Evolutionary conservation across 1,140 invertebrate species (phyloP), one percentile per base, ranked within the genome.

Genomic region (Aphelenchoides besseyi): DNA sequence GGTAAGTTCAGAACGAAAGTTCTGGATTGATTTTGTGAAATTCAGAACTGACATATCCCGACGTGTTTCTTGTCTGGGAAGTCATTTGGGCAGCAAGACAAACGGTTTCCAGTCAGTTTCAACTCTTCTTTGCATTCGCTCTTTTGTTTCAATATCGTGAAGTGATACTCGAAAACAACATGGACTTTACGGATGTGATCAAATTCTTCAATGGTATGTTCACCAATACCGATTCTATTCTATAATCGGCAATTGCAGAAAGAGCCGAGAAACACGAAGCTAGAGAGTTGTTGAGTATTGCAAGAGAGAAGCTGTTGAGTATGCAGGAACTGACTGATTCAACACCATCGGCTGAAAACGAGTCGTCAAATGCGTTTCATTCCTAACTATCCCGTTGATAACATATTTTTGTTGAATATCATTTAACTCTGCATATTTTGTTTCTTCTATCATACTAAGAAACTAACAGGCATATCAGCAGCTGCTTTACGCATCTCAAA

Each of bases 121-220:
- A 93, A 53, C 86, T 97, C 26, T 97, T 97, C 86, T 89, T 97
- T 72, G 94, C 93, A 0, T 88, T 97, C 37, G 92, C 93, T 0
- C 85, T 97, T 48, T 89, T 97, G 0, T 91, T 94, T 86, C 92
- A 91, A 70, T 97, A 97, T 85, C 86, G 94, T 62, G 93, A 95
- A 82, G 92, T 97, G 71, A 94, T 97, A 48, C 87, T 97, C 36
- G 91, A 92, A 69, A 95, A 96, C 86, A 90, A 91, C 76, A 96
- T 97, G 93, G 93, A 96, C 85, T 96, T 95, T 85, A 96, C 94
- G 0, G 94, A 97, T 85, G 94, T 96, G 76, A 97, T 97, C 81
- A 95, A 95, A 85, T 97, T 96, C 86, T 96, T 95, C 83, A 96
- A 96, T 87, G 93, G 92, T 94, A 86, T 86, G 86, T 2, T 1